Evolutionary conservation across 2,797 vertebrate species (phyloP), one percentile per base, ranked within the genome.

Genomic region (Tokudaia muenninki): DNA sequence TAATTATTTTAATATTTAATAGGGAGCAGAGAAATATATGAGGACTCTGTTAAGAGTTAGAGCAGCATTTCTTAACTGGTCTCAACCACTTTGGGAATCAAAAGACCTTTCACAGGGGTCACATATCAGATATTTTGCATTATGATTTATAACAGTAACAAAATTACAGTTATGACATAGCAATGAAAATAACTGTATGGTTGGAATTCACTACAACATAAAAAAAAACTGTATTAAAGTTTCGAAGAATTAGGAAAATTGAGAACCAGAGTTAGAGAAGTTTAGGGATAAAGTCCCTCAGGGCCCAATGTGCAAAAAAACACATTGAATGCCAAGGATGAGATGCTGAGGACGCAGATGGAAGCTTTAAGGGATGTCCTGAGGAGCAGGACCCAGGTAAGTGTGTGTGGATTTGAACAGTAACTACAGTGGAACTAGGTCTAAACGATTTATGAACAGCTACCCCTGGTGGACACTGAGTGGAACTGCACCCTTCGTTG

Each of bases 391-490:
- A 9, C 41, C 52, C 65, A 47, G 24, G 41, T 41, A 65, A 11
- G 41, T 31, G 9, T 67, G 41, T 21, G 41, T 41, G 2, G 50
- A 11, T 74, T 78, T n/a, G 44, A 22, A 34, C 44, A 55, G 41
- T 70, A n/a, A 11, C 37, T 4, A 6, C 2, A 14, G 29, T 3
- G 59, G 17, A 4, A 0, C 8, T 1, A 12, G 31, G 22, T 41
- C 19, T 0, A 6, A 8, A 5, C 79, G 81, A 29, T 47, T 93
- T 47, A 41, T 61, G 34, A 79, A 91, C 91, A 95, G 91, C 82
- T 52, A 0, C 94, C 0, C 82, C 97, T 95, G 34, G 78, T 83
- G 97, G 86, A 0, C 7, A 0, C 2, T 0, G 0, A 0, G 0
- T 17, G 67, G n/a, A 97, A 95, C 82, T 94, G 57, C 96, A 95